Base-by-base conservation (phyloP, 2,888 invertebrate genomes). In the Stenodera caucasica region DNA sequence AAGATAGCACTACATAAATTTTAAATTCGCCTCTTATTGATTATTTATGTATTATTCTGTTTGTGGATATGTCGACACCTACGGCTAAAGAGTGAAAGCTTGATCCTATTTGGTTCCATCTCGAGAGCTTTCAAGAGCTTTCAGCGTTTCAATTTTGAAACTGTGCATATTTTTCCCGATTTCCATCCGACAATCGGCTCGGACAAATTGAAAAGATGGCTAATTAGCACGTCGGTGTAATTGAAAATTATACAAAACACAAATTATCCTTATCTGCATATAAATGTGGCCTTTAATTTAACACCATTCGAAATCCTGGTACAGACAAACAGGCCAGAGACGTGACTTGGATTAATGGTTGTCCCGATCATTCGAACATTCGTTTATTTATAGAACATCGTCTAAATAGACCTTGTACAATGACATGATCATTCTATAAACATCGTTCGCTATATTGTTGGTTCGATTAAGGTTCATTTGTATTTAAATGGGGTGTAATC, bases 281-380 rank as follows among this genome's bases (percentile, higher is more conserved):
- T 70, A 72, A 72, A 72, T 68, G 67, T 62, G 63, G 68, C 65
- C 69, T 68, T 70, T 72, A 75, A 75, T 74, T 75, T 72, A 72
- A 71, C 73, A 70, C 72, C 70, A 70, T 70, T 73, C 67, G 70
- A 67, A 68, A 65, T 50, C 56, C 60, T 51, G 58, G 61, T 66
- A 70, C 70, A 68, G 60, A 69, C 70, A 71, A 72, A 72, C 67
- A 69, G 67, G 49, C 52, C 56, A 21, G 49, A 52, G 65, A 73
- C 73, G 73, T 73, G 73, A 72, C 67, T 63, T 58, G 72, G 66
- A 65, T 72, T 69, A 64, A 64, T 60, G 60, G 52, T 40, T 57
- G 60, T 63, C 60, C 57, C 55, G 60, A 63, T 63, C 60, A 63
- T 60, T 60, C 50, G 35, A 59, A 51, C 57, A 53, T 59, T 59